A percentile compares a stretch with the other conserved stretches of the same genome.
Evolutionary conservation across 2,888 invertebrate species (phyloP).

Genomic region (Troides aeacus): DNA sequence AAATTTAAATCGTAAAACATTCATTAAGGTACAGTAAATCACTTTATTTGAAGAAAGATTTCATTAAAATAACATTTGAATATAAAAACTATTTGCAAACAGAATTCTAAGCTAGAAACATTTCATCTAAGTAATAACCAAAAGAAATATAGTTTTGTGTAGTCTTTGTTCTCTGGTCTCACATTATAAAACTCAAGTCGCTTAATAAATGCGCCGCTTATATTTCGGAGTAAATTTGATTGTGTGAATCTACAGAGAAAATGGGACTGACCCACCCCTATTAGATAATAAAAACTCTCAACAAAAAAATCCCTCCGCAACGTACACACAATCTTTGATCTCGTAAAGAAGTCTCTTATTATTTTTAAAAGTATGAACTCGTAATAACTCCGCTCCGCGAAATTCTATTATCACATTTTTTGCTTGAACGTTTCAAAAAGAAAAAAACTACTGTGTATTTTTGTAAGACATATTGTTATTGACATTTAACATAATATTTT

Average conservation of each 20-base stretch:
- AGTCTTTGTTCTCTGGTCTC: not conserved
- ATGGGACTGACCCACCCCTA: not conserved
- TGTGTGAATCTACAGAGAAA: not conserved
- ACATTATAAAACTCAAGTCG: not conserved
- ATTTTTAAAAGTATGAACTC: not conserved
- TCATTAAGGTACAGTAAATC: too few relatives aligned
- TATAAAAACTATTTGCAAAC: too few relatives aligned
- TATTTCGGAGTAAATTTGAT: constrained; percentile 3
- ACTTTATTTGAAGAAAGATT: too few relatives aligned
- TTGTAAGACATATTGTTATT: not conserved
- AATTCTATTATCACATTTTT: not conserved
- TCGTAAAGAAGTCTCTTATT: not conserved
- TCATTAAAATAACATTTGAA: too few relatives aligned
- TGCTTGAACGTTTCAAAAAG: not conserved
- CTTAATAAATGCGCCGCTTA: constrained; percentile 1
- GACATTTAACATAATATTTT: not conserved
- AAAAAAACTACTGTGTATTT: not conserved
- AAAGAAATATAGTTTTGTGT: not conserved
- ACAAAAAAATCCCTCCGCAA: not conserved
- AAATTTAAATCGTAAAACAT: too few relatives aligned
- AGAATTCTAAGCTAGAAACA: too few relatives aligned
- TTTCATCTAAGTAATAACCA: not conserved
- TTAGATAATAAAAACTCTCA: constrained; percentile 4
- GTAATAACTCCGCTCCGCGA: not conserved
- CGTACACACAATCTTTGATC: not conserved